Evolutionary conservation across 2,113 vertebrate species (phyloP), one percentile per base, ranked within the genome.

Genomic region (Triplophysa rosa): DNA sequence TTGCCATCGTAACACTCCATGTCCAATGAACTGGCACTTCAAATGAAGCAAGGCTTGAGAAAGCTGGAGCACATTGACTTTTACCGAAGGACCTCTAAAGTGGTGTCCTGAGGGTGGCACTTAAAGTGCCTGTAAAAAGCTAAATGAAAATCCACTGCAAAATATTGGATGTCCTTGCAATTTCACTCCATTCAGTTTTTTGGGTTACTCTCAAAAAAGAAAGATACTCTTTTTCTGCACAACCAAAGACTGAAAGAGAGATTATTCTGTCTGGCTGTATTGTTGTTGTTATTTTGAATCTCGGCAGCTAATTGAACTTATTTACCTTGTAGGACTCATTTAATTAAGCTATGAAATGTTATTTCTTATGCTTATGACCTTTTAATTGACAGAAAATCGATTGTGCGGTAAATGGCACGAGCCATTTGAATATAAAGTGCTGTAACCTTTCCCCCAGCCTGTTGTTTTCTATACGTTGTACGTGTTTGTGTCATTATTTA

Each of bases 351-450:
- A 6, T 42, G 16, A 80, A 73, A 72, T 54, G 8, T 14, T 23
- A 24, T 70, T 54, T 62, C 59, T 72, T 71, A 62, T 40, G 33
- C 26, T 16, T 29, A 58, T 73, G 69, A 80, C 78, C 78, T 73
- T 80, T 73, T 73, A 73, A 80, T 65, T 52, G 69, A 71, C 37
- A 54, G 62, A 80, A 67, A 80, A 72, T 73, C 65, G 59, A 72
- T 80, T 73, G 69, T 74, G 58, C 56, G 8, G 49, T 73, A 79
- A 65, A 80, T 73, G 47, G 62, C 62, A 29, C 47, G 47, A 65
- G 62, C 64, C 49, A 21, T 37, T 73, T 67, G 16, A 73, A 73
- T 58, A 33, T 40, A 79, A n/a, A 79, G 56, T 52, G 45, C 56
- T 26, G 24, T 80, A 74, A 74, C 79, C 79, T 80, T 80, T 72